Percentiles rank a stretch among this genome's conserved stretches.
These are phyloP conservation scores for Petromus typicus DNA, from an alignment of 2,113 vertebrate genomes.

Conservation along the genomic window DNA sequence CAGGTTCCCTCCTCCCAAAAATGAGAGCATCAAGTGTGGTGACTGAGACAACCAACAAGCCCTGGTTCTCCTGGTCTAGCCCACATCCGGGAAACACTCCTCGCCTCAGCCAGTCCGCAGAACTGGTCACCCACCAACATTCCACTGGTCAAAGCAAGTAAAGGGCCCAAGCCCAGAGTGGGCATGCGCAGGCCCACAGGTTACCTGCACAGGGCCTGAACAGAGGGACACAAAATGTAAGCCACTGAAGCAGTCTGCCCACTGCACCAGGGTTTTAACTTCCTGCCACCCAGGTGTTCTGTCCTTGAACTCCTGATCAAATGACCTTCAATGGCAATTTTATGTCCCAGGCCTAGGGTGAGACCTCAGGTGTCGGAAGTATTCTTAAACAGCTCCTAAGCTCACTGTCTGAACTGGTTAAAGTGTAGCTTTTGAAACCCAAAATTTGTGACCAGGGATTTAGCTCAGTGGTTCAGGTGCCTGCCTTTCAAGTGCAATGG, in stretches of 20 bases:
- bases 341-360: not conserved
- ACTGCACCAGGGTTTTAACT: not conserved
- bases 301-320: slow-evolving; percentile 7
- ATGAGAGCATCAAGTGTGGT: not conserved
- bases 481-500: too few species aligned
- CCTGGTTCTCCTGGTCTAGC: not conserved
- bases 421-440: not conserved
- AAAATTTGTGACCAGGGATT: too few species aligned
- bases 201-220: not conserved
- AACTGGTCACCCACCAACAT: not conserved
- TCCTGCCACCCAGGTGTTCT: not conserved
- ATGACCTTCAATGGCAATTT: not conserved
- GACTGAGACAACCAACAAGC: not conserved
- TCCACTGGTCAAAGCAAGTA: not conserved
- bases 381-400: not conserved
- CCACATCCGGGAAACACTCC: not conserved
- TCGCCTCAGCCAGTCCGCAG: not conserved
- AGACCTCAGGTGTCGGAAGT: not conserved
- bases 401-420: not conserved
- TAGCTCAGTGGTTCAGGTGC: too few species aligned
- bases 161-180: not conserved
- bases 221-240: not conserved
- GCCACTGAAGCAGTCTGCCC: not conserved
- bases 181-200: not conserved
- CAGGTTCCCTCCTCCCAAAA: not conserved